Base-by-base conservation (phyloP, 2,113 vertebrate species). In the Geococcyx californianus region DNA sequence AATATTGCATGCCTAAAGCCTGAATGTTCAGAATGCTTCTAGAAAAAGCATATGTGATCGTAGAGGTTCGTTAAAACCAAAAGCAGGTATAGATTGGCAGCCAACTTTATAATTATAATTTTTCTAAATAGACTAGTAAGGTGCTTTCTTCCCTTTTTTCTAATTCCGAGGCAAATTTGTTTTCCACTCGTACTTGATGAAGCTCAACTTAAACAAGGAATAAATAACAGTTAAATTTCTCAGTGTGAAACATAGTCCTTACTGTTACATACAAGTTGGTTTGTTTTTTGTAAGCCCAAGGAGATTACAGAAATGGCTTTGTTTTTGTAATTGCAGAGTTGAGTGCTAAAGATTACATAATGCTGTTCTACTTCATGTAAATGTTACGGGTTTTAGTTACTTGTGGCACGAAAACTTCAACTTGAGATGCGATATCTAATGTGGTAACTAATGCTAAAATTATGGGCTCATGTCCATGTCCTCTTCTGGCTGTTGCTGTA, bases 81-180 rank as follows among this genome's bases (percentile, higher is more conserved):
- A 86, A 51, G 3, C 10, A 15, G 23, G 11, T 16, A 26, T 23
- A 16, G 34, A 16, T 25, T 73, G 29, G n/a, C 13, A 83, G 44
- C 23, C 13, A 56, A 25, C 19, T 80, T 85, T 19, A 17, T 73
- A 66, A 62, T 81, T 64, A 5, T 29, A 69, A n/a, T 80, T 83
- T 68, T 60, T 13, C 11, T 55, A 29, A 73, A 34, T 19, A 44
- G 19, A 16, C 5, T 36, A 49, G 25, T 49, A 16, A 62, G 47
- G 9, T 63, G 9, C 7, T 10, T 44, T 75, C 34, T 13, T 1
- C 0, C 2, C 2, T 4, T 3, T 6, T 26, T 63, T 64, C 14
- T 0, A 66, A 73, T 55, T 68, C 34, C 7, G 34, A 23, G 28
- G 12, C 68, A 21, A 75, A 9, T 55, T 59, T 86, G 8, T 55